Evolutionary conservation across 2,797 vertebrate genomes (phyloP).

Genomic region (Sternotherus odoratus): DNA sequence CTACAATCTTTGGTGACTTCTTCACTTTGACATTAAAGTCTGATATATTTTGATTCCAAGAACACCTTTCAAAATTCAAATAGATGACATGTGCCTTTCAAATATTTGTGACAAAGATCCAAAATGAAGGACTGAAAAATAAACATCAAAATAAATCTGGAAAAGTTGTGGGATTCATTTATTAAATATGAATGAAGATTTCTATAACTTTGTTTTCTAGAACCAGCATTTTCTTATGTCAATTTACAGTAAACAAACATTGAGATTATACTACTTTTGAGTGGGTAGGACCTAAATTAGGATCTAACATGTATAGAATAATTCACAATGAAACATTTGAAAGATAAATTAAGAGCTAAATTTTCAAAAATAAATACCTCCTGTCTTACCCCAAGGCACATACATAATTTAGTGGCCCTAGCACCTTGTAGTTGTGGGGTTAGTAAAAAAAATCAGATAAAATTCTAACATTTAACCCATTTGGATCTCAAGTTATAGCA

Average conservation of each 20-base stretch:
- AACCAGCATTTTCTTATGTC: slow-evolving; percentile 34
- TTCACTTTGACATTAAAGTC: slow-evolving; percentile 33
- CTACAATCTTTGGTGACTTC: neutral
- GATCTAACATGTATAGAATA: neutral
- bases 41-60: slow-evolving; percentile 19
- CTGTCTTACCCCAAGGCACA: neutral
- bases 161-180: slow-evolving; percentile 44
- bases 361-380: neutral
- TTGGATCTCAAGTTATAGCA: neutral
- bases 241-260: slow-evolving; percentile 34
- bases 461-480: neutral
- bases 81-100: neutral
- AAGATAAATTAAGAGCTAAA: neutral
- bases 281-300: slow-evolving; percentile 8
- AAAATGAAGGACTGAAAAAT: slow-evolving; percentile 32
- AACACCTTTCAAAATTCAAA: slow-evolving; percentile 28
- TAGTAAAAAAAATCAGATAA: slow-evolving; percentile 27
- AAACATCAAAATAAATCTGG: slow-evolving; percentile 17
- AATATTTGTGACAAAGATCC: neutral
- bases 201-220: slow-evolving; percentile 30
- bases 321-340: neutral
- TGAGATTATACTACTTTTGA: neutral
- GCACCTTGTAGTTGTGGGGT: neutral
- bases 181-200: neutral
- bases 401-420: neutral